A percentile compares a stretch with the other conserved stretches of the same genome.
phyloP scores from a whole-genome alignment of 2,797 vertebrate species.

The Chelonia mydas region DNA sequence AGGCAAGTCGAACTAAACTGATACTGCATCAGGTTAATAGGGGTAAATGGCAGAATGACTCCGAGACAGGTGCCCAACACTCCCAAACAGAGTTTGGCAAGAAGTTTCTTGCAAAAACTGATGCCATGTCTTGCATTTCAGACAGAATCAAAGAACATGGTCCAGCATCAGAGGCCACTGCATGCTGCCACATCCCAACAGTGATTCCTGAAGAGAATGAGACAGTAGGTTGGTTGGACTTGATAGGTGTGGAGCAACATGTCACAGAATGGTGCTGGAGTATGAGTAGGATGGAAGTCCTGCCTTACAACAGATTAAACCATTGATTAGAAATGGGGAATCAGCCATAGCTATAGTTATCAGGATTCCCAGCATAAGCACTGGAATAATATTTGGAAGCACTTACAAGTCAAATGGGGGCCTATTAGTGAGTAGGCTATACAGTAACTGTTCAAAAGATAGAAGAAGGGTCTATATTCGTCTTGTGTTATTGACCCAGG shows the following conservation, averaged over 20 bases:
- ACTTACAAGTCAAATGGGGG: neutral
- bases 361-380: neutral
- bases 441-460: neutral
- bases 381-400: neutral
- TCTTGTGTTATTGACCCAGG: neutral
- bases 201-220: neutral
- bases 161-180: neutral
- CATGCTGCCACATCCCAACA: accelerated
- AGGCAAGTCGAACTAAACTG: accelerated
- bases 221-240: accelerated
- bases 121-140: neutral
- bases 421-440: neutral
- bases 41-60: neutral
- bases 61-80: accelerated
- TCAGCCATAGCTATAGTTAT: neutral
- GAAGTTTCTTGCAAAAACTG: neutral
- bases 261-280: accelerated
- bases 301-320: neutral
- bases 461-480: neutral
- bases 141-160: neutral
- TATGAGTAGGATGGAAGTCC: neutral
- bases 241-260: neutral
- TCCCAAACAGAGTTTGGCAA: neutral
- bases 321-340: neutral
- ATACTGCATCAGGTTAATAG: neutral